A percentile compares a stretch with the other conserved stretches of the same genome.
phyloP scores from a whole-genome alignment of 2,888 invertebrate species.

The Leptothorax acervorum region DNA sequence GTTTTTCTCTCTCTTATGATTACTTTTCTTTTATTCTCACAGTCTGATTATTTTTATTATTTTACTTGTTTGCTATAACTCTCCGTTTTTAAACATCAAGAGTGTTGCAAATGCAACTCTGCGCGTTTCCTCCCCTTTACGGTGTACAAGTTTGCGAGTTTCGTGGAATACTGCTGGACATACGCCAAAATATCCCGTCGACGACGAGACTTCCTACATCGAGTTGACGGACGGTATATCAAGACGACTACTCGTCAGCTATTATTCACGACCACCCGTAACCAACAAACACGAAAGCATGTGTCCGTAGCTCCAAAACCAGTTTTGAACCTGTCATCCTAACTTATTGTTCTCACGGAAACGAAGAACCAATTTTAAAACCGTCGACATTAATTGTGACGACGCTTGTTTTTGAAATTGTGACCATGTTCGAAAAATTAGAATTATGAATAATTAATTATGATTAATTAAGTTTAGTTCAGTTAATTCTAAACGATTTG shows the following conservation, averaged over 20 bases:
- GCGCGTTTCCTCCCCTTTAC: background rate
- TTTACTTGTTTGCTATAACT: background rate
- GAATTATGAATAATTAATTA: background rate
- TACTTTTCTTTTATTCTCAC: background rate
- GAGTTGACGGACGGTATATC: constrained; percentile 60
- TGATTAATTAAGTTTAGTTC: background rate
- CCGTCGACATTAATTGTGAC: background rate
- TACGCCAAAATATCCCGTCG: constrained; percentile 68
- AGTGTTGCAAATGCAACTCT: background rate
- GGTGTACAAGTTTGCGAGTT: constrained; percentile 2
- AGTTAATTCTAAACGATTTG: background rate
- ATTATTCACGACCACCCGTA: constrained; percentile 71
- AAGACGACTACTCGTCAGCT: constrained; percentile 49
- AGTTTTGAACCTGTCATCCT: constrained; percentile 42
- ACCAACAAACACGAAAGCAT: constrained; percentile 51
- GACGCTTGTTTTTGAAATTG: background rate
- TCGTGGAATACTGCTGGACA: constrained; percentile 55
- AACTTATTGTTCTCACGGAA: constrained; percentile 36
- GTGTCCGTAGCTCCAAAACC: constrained; percentile 22
- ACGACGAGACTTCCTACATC: constrained; percentile 50
- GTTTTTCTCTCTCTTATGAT: background rate
- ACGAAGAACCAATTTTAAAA: constrained; percentile 22
- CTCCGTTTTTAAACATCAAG: background rate
- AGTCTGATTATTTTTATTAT: background rate
- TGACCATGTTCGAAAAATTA: background rate